Percentiles rank a stretch among this genome's conserved stretches.
phyloP scores from a whole-genome alignment of 2,113 vertebrate species.

The Malurus cyaneus region DNA sequence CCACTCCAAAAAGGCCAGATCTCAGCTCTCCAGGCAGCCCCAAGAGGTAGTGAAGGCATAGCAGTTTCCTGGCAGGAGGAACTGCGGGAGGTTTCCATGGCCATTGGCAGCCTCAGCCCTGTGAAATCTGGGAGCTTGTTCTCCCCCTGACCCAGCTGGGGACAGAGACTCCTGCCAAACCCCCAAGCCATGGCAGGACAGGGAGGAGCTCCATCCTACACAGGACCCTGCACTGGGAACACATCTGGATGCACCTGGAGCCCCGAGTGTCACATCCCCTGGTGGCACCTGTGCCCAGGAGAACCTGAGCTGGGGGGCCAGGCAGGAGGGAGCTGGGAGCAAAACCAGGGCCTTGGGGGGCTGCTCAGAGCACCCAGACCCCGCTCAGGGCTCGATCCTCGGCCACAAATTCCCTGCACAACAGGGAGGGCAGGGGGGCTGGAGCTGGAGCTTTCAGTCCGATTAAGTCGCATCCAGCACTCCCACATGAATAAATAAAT shows the following conservation, averaged over 20 bases:
- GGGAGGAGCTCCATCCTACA: not conserved
- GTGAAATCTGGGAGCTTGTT: not conserved
- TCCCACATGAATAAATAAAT: slow-evolving; percentile 52
- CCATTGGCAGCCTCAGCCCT: not conserved
- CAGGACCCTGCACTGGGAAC: accelerated
- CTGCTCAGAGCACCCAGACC: not conserved
- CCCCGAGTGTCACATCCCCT: not conserved
- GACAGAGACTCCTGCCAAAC: not conserved
- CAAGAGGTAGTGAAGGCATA: accelerated
- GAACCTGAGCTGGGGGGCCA: not conserved
- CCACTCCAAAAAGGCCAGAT: not conserved
- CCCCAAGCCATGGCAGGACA: not conserved
- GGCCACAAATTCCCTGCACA: not conserved
- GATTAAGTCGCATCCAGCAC: not conserved
- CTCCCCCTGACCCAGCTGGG: not conserved
- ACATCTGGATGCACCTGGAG: not conserved
- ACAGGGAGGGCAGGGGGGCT: not conserved
- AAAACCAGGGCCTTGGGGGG: accelerated
- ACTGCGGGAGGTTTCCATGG: accelerated
- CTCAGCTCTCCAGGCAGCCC: not conserved
- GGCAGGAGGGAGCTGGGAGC: not conserved
- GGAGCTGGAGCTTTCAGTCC: not conserved
- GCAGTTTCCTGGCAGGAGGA: not conserved
- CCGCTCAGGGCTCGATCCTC: accelerated
- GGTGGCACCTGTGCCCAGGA: not conserved